Conservation (phyloP, 2,888 invertebrate genomes). For the Rhingia rostrata region DNA sequence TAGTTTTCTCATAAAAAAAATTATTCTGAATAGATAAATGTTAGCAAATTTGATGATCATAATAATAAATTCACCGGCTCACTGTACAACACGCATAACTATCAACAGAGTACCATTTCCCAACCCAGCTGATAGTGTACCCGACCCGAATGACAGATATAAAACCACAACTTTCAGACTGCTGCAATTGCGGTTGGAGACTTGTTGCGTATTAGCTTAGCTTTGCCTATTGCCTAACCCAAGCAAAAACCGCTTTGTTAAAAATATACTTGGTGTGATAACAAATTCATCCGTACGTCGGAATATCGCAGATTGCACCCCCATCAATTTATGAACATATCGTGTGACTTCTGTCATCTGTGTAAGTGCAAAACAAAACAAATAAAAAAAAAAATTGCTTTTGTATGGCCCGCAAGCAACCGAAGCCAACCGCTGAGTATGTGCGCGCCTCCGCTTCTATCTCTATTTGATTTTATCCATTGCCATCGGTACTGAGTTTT, state of each 20-base stretch:
- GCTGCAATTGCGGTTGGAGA: background rate
- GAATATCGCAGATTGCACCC: conserved; percentile 3
- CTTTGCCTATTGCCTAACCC: conserved; percentile 4
- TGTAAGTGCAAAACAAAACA: background rate
- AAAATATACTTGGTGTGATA: conserved; percentile 5
- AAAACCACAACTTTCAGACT: conserved; percentile 27
- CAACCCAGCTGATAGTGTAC: conserved; percentile 23
- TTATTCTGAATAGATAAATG: background rate
- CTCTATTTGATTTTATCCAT: conserved; percentile 16
- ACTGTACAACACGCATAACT: conserved; percentile 40
- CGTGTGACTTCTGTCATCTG: conserved; percentile 5
- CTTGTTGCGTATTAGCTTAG: no score
- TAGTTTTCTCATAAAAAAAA: background rate
- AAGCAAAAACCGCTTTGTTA: conserved; percentile 12
- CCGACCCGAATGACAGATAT: conserved; percentile 41
- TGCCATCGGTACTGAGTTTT: conserved; percentile 2
- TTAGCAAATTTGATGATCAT: background rate
- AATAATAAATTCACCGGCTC: conserved; percentile 13
- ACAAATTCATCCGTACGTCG: background rate
- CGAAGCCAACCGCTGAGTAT: background rate
- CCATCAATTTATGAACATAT: conserved; percentile 1
- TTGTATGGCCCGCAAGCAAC: conserved; percentile 11
- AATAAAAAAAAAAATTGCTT: background rate
- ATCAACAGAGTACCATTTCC: background rate
- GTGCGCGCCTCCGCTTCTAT: conserved; percentile 9